phyloP scores from a whole-genome alignment of 2,888 invertebrate genomes.

The Lycia hirtaria region DNA sequence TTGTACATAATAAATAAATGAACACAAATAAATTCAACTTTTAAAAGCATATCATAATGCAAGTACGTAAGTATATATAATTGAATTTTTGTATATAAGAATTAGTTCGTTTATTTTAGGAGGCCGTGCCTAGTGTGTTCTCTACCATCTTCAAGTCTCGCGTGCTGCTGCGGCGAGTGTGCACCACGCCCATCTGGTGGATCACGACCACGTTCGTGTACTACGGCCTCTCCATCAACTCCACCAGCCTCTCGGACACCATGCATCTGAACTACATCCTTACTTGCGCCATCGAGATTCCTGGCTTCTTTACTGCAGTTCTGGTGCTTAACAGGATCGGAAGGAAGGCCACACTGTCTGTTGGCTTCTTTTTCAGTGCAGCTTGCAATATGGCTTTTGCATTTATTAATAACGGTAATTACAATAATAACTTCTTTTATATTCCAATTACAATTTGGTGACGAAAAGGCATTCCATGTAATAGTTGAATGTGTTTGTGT shows the following conservation, averaged over 20 bases:
- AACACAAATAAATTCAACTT: too few relatives aligned
- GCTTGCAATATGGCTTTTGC: conserved; percentile 70
- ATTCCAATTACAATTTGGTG: too few relatives aligned
- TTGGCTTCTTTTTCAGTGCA: conserved; percentile 86
- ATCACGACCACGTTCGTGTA: conserved; percentile 91
- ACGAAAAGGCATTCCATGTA: too few relatives aligned
- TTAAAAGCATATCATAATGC: too few relatives aligned
- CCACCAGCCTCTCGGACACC: conserved; percentile 89
- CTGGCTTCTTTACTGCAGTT: conserved; percentile 87
- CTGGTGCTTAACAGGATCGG: conserved; percentile 87
- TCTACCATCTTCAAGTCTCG: conserved; percentile 75
- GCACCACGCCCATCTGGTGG: conserved; percentile 91
- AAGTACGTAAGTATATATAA: too few relatives aligned
- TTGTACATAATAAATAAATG: too few relatives aligned
- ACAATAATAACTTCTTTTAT: neutral
- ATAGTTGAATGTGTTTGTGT: too few relatives aligned
- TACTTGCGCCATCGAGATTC: conserved; percentile 88
- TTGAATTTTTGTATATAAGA: too few relatives aligned
- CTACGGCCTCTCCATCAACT: conserved; percentile 91
- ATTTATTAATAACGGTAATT: conserved; percentile 82
- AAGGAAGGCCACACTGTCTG: conserved; percentile 85
- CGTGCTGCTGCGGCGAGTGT: conserved; percentile 82
- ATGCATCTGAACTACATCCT: conserved; percentile 90
- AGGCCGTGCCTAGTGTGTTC: conserved; percentile 48
- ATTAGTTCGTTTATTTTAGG: conserved; percentile 28